These are phyloP conservation scores for Nymphalis c-album DNA, from an alignment of 2,888 invertebrate species.

Conservation along the genomic window DNA sequence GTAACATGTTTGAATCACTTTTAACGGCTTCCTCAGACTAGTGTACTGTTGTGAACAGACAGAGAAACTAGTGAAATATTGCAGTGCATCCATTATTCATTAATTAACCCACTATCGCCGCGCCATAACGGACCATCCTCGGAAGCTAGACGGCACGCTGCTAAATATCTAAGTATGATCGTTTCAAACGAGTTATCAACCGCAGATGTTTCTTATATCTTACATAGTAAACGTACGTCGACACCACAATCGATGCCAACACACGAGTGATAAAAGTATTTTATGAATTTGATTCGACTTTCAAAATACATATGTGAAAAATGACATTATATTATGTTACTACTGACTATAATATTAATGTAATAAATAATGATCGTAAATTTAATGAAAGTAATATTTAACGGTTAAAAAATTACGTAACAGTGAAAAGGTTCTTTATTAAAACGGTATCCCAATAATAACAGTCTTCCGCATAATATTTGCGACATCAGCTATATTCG, in stretches of 20 bases:
- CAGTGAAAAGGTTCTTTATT: conserved; percentile 17
- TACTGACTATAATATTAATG: not conserved
- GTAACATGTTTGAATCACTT: conserved; percentile 43
- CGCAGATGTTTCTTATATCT: conserved; percentile 25
- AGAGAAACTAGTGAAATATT: conserved; percentile 68
- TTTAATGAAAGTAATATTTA: not conserved
- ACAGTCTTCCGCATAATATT: conserved; percentile 33
- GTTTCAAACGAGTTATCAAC: conserved; percentile 34
- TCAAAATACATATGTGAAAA: conserved; percentile 6
- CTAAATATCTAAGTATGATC: conserved; percentile 41
- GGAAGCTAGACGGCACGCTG: conserved; percentile 44
- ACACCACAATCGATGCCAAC: conserved; percentile 12
- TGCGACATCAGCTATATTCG: conserved; percentile 52
- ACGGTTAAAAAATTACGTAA: conserved; percentile 11
- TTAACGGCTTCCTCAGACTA: conserved; percentile 47
- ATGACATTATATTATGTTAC: not conserved
- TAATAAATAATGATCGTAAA: not conserved
- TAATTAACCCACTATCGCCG: conserved; percentile 67
- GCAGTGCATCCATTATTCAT: conserved; percentile 70
- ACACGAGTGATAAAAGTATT: not conserved
- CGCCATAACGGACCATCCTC: conserved; percentile 58
- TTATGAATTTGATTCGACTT: not conserved
- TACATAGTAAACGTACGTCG: conserved; percentile 23
- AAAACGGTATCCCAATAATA: conserved; percentile 24
- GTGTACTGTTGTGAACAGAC: conserved; percentile 44